phyloP scores from a whole-genome alignment of 2,888 invertebrate genomes.

The Tenthredo distinguenda region DNA sequence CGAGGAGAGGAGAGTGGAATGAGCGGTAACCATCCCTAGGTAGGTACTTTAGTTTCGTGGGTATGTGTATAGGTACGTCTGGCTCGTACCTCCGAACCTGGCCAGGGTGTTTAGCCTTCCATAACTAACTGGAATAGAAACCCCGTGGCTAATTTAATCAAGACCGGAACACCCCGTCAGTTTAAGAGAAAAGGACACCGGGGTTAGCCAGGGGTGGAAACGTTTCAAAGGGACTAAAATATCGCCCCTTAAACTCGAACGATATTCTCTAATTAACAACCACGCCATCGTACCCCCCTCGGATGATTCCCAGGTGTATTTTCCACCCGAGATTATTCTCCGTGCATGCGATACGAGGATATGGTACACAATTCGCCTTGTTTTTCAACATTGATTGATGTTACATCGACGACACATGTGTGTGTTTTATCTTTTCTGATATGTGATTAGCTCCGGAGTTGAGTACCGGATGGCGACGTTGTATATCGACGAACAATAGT shows the following conservation, averaged over 20 bases:
- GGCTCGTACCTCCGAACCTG: neutral
- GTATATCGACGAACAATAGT: slow-evolving; percentile 12
- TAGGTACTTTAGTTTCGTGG: neutral
- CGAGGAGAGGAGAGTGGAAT: neutral
- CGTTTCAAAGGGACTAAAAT: slow-evolving; percentile 1
- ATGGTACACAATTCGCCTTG: no score
- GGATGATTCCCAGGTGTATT: neutral
- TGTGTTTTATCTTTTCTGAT: neutral
- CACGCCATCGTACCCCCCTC: no score
- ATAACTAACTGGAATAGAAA: slow-evolving; percentile 35
- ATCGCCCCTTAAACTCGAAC: neutral
- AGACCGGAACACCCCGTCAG: slow-evolving; percentile 54
- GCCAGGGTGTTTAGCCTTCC: neutral
- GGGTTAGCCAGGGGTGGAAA: neutral
- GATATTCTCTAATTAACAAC: slow-evolving; percentile 20
- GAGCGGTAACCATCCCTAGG: neutral
- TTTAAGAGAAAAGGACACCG: slow-evolving; percentile 16
- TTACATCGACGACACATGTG: neutral
- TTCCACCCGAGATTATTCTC: neutral
- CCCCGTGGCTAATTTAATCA: slow-evolving; percentile 59
- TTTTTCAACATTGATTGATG: neutral
- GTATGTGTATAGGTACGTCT: neutral
- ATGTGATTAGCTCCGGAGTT: neutral
- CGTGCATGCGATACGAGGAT: no score
- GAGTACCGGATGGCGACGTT: neutral